phyloP scores from a whole-genome alignment of 2,113 vertebrate species.

The Panthera tigris region DNA sequence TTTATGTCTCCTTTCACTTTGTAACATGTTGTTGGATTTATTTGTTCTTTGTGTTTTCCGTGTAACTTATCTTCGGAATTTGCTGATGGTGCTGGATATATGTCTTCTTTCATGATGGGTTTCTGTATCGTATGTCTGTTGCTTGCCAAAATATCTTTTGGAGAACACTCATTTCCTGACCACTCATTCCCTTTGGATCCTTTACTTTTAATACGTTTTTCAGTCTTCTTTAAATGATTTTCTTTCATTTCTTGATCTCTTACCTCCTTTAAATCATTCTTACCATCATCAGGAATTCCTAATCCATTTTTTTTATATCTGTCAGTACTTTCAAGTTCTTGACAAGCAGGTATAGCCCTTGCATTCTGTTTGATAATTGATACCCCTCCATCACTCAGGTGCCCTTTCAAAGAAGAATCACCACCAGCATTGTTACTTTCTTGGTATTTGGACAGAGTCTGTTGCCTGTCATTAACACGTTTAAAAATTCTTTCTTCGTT shows the following conservation, averaged over 20 bases:
- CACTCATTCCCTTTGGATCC: constrained; percentile 41
- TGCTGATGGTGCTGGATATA: not conserved
- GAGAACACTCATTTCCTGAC: constrained; percentile 62
- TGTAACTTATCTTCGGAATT: constrained; percentile 34
- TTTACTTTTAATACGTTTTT: constrained; percentile 58
- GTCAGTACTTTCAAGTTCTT: not conserved
- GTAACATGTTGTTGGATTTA: not conserved
- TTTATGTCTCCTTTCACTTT: constrained; percentile 65
- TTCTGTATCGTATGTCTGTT: constrained; percentile 6
- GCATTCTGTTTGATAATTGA: not conserved
- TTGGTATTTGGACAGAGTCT: constrained; percentile 14
- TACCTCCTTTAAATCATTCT: constrained; percentile 37
- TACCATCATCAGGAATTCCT: not conserved
- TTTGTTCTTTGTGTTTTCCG: constrained; percentile 66
- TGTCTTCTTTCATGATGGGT: constrained; percentile 45
- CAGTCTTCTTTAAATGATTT: constrained; percentile 63
- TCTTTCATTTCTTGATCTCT: constrained; percentile 19
- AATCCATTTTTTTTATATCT: not conserved
- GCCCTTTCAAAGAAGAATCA: constrained; percentile 4
- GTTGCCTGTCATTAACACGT: not conserved
- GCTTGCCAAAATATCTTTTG: constrained; percentile 60
- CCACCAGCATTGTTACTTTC: not conserved
- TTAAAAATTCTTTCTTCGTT: constrained; percentile 29
- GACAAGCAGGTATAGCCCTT: not conserved
- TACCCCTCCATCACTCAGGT: not conserved